These are phyloP conservation scores for Harpagifer antarcticus DNA, from an alignment of 2,797 vertebrate genomes.

Conservation along the genomic window DNA sequence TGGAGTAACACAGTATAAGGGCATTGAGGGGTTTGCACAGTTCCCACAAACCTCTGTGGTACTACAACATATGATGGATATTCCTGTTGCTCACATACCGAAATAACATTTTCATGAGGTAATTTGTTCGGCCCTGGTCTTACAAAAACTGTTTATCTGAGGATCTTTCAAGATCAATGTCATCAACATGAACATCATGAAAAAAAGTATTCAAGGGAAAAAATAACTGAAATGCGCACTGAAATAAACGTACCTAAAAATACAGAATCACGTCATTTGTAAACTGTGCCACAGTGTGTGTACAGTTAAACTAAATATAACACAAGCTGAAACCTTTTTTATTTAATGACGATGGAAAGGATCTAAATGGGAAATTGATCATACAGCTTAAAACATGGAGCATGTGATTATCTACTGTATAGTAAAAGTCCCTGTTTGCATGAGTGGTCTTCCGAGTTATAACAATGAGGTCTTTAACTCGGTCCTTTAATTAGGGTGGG, in stretches of 20 bases:
- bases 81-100: too few species aligned
- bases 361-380: not conserved
- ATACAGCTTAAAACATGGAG: constrained; percentile 7
- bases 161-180: not conserved
- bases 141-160: not conserved
- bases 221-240: too few species aligned
- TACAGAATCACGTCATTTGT: not conserved
- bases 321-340: not conserved
- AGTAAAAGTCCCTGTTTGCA: not conserved
- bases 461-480: not conserved
- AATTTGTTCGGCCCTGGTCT: too few species aligned
- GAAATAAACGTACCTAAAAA: constrained; percentile 10
- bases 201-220: too few species aligned
- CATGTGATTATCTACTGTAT: constrained; percentile 12
- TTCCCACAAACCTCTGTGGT: not conserved
- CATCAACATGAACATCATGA: too few species aligned
- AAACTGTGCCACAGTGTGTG: not conserved
- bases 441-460: constrained; percentile 9
- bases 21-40: not conserved
- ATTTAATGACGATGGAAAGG: not conserved
- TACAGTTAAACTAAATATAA: constrained; percentile 8
- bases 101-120: too few species aligned
- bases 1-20: not conserved
- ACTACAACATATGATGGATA: too few species aligned
- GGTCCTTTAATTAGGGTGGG: constrained; percentile 17